Evolutionary conservation across 2,797 vertebrate genomes (phyloP).

Genomic region (Trachurus trachurus): DNA sequence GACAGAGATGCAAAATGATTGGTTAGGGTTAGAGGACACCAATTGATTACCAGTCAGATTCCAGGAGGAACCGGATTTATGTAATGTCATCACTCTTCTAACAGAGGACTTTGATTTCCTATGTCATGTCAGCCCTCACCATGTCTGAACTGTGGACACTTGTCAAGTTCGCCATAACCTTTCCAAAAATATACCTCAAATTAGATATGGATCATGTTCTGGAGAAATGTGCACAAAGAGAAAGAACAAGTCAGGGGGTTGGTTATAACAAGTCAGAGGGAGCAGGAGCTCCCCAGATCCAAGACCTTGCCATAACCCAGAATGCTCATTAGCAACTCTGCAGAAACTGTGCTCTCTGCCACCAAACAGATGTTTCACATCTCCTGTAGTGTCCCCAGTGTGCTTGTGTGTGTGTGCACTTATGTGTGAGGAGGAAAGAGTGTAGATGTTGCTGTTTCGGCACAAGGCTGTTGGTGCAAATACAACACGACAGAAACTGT

Average conservation of each 20-base stretch:
- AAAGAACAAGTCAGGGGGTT: slow-evolving; percentile 43
- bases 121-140: slow-evolving; percentile 19
- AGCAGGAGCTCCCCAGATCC: slow-evolving; percentile 46
- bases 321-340: slow-evolving; percentile 73
- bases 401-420: slow-evolving; percentile 14
- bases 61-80: not conserved
- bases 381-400: slow-evolving; percentile 42
- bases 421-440: slow-evolving; percentile 33
- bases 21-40: not conserved
- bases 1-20: not conserved
- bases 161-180: slow-evolving; percentile 32
- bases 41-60: not conserved
- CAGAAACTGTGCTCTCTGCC: slow-evolving; percentile 50
- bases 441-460: slow-evolving; percentile 35
- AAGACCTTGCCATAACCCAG: slow-evolving; percentile 66
- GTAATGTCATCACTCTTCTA: slow-evolving; percentile 14
- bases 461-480: slow-evolving; percentile 26
- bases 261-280: slow-evolving; percentile 58
- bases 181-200: slow-evolving; percentile 62
- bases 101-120: slow-evolving; percentile 27
- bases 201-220: slow-evolving; percentile 51
- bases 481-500: slow-evolving; percentile 29
- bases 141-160: not conserved
- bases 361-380: slow-evolving; percentile 71
- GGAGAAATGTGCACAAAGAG: slow-evolving; percentile 31